phyloP scores from a whole-genome alignment of 2,113 vertebrate species.

The Notothenia rossii region DNA sequence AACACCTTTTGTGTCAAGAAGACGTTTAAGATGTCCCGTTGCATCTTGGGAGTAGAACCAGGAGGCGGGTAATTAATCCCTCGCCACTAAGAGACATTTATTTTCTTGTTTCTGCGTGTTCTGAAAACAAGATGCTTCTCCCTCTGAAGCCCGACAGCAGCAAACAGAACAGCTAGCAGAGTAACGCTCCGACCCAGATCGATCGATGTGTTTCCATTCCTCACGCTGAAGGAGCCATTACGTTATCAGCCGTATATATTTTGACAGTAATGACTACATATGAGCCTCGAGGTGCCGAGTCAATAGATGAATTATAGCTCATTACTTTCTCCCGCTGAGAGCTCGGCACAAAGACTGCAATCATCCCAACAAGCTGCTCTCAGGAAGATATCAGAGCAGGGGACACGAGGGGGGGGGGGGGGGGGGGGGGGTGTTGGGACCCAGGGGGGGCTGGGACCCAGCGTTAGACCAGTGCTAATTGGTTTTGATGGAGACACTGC shows the following conservation, averaged over 20 bases:
- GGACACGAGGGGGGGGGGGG: too few relatives aligned
- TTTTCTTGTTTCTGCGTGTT: background rate
- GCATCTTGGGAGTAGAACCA: background rate
- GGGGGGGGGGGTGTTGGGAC: too few relatives aligned
- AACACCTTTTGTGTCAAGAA: too few relatives aligned
- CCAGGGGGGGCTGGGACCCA: too few relatives aligned
- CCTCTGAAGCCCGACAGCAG: background rate
- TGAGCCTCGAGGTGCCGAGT: background rate
- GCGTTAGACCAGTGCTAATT: too few relatives aligned
- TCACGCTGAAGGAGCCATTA: slow-evolving; percentile 16
- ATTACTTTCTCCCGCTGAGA: background rate
- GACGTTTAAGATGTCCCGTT: too few relatives aligned
- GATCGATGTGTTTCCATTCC: slow-evolving; percentile 22
- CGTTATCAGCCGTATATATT: too few relatives aligned
- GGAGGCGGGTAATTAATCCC: background rate
- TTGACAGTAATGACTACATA: background rate
- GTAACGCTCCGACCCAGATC: background rate
- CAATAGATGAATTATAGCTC: background rate
- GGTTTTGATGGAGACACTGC: too few relatives aligned
- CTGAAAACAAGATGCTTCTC: too few relatives aligned
- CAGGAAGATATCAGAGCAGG: background rate
- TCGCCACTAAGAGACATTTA: background rate
- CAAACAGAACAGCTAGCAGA: slow-evolving; percentile 11
- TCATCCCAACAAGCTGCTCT: background rate
- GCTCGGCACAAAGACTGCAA: too few relatives aligned